phyloP scores from a whole-genome alignment of 2,797 vertebrate species.

The Sandelia bainsii region DNA sequence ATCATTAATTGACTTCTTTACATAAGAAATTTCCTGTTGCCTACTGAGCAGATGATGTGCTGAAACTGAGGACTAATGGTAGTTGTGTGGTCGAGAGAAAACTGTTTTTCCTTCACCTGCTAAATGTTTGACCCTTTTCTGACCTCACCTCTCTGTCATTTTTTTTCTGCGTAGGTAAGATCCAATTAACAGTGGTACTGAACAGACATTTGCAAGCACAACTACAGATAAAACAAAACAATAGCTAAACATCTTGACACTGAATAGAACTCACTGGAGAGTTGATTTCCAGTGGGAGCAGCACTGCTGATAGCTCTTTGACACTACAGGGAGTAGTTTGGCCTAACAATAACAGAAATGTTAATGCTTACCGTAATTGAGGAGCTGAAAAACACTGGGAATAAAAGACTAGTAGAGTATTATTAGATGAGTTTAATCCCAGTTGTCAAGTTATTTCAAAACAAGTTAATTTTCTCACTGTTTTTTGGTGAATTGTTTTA shows the following conservation, averaged over 20 bases:
- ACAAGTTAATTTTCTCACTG: slow-evolving; percentile 11
- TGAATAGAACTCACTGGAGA: neutral
- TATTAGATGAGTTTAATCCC: slow-evolving; percentile 22
- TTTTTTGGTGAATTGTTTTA: neutral
- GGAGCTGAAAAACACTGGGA: slow-evolving; percentile 19
- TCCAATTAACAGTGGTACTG: neutral
- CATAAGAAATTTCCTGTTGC: neutral
- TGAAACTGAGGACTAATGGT: neutral
- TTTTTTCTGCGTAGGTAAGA: neutral
- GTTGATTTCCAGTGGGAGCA: slow-evolving; percentile 33
- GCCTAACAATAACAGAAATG: slow-evolving; percentile 26
- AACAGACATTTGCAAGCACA: neutral
- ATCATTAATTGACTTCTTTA: slow-evolving; percentile 7
- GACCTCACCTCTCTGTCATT: neutral
- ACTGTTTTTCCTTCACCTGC: neutral
- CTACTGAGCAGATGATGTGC: neutral
- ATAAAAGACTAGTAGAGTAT: slow-evolving; percentile 11
- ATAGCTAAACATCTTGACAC: slow-evolving; percentile 20
- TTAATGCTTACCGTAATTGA: slow-evolving; percentile 18
- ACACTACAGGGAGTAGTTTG: slow-evolving; percentile 24
- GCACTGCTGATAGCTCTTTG: slow-evolving; percentile 28
- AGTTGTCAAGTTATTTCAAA: slow-evolving; percentile 25
- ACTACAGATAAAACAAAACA: slow-evolving; percentile 27
- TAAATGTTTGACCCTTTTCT: neutral
- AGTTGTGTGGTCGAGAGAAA: neutral